phyloP scores from a whole-genome alignment of 2,888 invertebrate species.

The Podotricha telesiphe region DNA sequence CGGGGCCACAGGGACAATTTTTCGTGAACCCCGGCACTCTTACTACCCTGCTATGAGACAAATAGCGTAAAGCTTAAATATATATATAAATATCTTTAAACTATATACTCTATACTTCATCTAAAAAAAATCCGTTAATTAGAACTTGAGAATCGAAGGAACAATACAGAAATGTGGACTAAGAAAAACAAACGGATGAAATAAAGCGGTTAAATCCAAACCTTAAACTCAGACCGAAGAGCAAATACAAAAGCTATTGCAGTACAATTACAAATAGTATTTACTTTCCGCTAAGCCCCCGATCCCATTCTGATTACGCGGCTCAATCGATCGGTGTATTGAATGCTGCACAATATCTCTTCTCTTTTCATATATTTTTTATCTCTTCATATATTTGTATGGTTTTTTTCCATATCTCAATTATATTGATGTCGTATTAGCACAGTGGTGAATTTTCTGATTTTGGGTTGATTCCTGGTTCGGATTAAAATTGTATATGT shows the following conservation, averaged over 20 bases:
- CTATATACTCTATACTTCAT: not conserved
- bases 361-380: too few species aligned
- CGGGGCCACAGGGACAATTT: too few species aligned
- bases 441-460: too few species aligned
- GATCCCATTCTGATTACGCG: conserved; percentile 49
- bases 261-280: conserved; percentile 52
- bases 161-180: conserved; percentile 10
- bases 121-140: conserved; percentile 13
- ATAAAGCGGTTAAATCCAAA: conserved; percentile 35
- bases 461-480: too few species aligned
- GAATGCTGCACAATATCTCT: conserved; percentile 1
- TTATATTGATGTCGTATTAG: too few species aligned
- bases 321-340: conserved; percentile 46
- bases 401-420: too few species aligned
- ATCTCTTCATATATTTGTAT: too few species aligned
- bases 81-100: not conserved
- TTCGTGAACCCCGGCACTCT: too few species aligned
- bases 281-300: conserved; percentile 53
- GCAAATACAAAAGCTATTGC: conserved; percentile 42
- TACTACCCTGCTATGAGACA: too few species aligned
- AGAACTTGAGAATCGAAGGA: conserved; percentile 9
- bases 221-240: conserved; percentile 32
- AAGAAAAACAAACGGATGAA: conserved; percentile 10
- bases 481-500: too few species aligned
- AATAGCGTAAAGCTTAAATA: too few species aligned